Evolutionary conservation across 2,888 invertebrate species (phyloP).

Genomic region (Halocaridina rubra): DNA sequence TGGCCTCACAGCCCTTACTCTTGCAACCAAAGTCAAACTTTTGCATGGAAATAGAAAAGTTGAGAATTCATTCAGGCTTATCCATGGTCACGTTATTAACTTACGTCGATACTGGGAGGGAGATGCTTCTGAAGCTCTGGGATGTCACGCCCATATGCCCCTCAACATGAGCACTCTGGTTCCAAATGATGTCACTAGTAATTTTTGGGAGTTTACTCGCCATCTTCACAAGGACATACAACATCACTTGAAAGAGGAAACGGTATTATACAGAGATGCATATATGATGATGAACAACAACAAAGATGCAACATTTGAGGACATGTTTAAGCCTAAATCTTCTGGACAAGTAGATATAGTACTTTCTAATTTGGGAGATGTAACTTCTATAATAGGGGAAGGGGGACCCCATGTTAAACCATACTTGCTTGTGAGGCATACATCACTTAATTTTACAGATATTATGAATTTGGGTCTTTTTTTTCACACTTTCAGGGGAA

Average conservation of each 20-base stretch:
- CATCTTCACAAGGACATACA: neutral
- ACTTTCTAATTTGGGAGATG: neutral
- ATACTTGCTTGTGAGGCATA: neutral
- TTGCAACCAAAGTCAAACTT: neutral
- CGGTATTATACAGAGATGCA: neutral
- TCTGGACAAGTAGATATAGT: neutral
- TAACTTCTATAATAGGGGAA: neutral
- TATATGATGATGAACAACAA: neutral
- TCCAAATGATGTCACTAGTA: neutral
- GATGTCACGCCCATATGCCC: neutral
- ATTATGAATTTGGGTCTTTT: neutral
- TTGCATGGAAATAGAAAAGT: neutral
- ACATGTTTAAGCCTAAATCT: neutral
- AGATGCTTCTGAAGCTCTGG: neutral
- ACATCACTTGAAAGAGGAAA: neutral
- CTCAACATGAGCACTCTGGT: neutral
- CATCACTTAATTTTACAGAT: neutral
- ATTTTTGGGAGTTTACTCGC: neutral
- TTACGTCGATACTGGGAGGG: neutral
- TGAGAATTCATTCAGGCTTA: neutral
- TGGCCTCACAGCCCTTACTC: neutral
- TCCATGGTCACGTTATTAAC: neutral
- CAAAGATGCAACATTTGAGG: neutral
- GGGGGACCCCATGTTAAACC: neutral
- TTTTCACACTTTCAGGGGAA: neutral